These are phyloP conservation scores for Lonchura striata DNA, from an alignment of 2,113 vertebrate genomes.

Conservation along the genomic window DNA sequence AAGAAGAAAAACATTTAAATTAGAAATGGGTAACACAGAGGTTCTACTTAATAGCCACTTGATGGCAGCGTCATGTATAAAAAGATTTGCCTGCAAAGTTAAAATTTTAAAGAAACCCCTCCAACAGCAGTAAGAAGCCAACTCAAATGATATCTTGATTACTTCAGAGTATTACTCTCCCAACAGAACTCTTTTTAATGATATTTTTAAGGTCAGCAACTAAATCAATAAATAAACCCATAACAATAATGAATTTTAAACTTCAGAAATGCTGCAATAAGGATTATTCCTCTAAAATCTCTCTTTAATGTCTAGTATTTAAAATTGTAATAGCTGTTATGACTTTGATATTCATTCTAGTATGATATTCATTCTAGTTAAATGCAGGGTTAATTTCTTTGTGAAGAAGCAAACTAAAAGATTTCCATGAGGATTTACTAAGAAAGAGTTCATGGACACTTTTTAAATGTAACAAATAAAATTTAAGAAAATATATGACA, in stretches of 20 bases:
- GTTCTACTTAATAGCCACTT: conserved; percentile 35
- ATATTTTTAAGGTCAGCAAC: conserved; percentile 29
- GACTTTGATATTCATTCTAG: neutral
- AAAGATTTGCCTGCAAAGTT: neutral
- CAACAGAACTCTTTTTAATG: neutral
- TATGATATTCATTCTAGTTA: neutral
- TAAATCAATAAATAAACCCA: neutral
- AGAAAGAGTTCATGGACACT: neutral
- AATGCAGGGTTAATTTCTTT: neutral
- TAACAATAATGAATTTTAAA: neutral
- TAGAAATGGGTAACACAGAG: neutral
- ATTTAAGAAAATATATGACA: neutral
- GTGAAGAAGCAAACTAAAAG: neutral
- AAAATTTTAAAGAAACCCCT: neutral
- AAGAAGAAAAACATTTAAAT: neutral
- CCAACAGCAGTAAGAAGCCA: neutral
- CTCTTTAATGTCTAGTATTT: neutral
- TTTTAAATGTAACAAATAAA: neutral
- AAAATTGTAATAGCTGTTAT: neutral
- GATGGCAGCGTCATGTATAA: conserved; percentile 31
- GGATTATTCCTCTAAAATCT: conserved; percentile 23
- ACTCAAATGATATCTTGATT: neutral
- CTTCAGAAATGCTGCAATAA: neutral
- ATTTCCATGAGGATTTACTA: neutral
- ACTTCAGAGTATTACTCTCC: neutral